phyloP scores from a whole-genome alignment of 2,113 vertebrate genomes.

The Anolis sagrei region DNA sequence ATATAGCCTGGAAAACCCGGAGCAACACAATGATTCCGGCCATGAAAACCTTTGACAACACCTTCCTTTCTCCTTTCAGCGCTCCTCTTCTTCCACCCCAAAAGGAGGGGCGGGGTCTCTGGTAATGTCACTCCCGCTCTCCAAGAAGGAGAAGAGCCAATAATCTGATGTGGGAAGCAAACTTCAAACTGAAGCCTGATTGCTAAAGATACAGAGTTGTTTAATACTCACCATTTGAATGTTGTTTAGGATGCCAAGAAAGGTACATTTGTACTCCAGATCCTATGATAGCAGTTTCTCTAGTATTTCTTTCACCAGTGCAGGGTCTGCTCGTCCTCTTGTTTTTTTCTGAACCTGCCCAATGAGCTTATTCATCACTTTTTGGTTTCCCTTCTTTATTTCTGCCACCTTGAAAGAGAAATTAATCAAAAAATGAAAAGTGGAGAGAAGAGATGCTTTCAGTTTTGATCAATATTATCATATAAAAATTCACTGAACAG shows the following conservation, averaged over 20 bases:
- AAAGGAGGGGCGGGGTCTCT: no score
- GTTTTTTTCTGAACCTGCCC: constrained; percentile 88
- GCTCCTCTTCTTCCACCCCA: no score
- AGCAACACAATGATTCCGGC: no score
- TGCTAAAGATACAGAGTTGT: not conserved
- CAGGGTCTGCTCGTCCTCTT: constrained; percentile 83
- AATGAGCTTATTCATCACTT: constrained; percentile 92
- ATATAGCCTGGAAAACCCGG: no score
- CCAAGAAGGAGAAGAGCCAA: no score
- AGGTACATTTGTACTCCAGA: constrained; percentile 3
- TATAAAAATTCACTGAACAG: not conserved
- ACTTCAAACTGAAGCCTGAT: not conserved
- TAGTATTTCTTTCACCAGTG: constrained; percentile 82
- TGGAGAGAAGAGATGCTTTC: not conserved
- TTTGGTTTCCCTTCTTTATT: constrained; percentile 86
- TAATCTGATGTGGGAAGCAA: no score
- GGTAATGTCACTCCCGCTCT: no score
- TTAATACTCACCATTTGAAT: not conserved
- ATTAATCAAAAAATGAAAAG: not conserved
- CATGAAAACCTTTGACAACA: no score
- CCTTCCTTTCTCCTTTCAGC: no score
- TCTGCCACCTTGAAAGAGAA: constrained; percentile 81
- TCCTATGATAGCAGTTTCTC: constrained; percentile 77
- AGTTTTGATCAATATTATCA: not conserved
- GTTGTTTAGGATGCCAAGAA: not conserved